Base-by-base conservation (phyloP, 2,113 vertebrate genomes). In the Elachura formosa region DNA sequence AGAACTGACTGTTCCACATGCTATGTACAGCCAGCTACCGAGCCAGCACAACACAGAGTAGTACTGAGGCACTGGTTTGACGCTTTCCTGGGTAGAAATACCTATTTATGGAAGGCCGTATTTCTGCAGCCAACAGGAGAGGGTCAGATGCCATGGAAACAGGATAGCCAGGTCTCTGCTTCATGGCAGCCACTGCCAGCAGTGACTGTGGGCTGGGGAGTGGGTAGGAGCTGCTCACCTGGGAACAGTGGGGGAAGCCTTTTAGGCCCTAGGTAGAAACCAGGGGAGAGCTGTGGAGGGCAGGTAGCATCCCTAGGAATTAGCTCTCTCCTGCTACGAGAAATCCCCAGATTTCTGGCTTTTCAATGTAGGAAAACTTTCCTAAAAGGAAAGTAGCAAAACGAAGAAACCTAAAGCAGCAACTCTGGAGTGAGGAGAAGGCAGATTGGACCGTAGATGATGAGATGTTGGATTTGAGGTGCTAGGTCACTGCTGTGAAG, bases 101-200 rank as follows among this genome's bases (percentile, higher is more conserved):
- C 45, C 18, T 51, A 67, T 58, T 89, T 74, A 15, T 62, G 64
- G 86, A 67, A 80, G 68, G 67, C 46, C 0, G 0, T 31, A 6
- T 52, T 76, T 49, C 69, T 84, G 72, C 86, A 72, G 28, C 75
- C 85, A 83, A 62, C 67, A 56, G 91, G 93, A 91, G 92, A 87
- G 87, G 84, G 71, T 79, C 84, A 66, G 74, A 33, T 87, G 84
- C 71, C 54, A 12, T 76, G 82, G 75, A 43, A 79, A 91, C 1
- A 3, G 45, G 62, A 26, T 7, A 10, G 54, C 62, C 33, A 14
- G 22, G 19, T 36, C 62, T 48, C 43, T 62, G 68, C 80, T 62
- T 28, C 1, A 0, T 16, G 55, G 74, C 51, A 66, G 67, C 59
- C 66, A 29, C 69, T 55, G 59, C 33, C n/a, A 20, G 34, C 46